A percentile compares a stretch with the other conserved stretches of the same genome.
Conservation (phyloP, 2,797 vertebrate genomes). For the Lithobates sylvaticus region DNA sequence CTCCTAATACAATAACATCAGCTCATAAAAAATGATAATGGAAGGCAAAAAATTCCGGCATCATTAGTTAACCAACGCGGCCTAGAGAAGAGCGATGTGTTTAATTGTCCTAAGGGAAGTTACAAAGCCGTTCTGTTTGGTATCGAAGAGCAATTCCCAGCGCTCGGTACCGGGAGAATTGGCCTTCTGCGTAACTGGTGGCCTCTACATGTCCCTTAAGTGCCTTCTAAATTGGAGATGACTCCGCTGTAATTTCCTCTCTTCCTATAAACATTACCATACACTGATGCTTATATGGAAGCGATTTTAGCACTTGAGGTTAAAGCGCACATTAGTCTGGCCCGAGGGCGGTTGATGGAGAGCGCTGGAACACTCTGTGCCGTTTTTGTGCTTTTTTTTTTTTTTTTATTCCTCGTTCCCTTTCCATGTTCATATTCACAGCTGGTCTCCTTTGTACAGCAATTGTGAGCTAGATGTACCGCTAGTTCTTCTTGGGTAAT, state of each 20-base stretch:
- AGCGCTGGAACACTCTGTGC: not conserved
- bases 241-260: not conserved
- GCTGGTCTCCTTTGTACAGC: not conserved
- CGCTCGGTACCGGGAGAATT: not conserved
- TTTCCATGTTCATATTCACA: not conserved
- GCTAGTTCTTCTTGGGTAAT: not conserved
- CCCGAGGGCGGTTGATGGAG: not conserved
- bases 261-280: not conserved
- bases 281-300: not conserved
- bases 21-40: not conserved
- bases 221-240: not conserved
- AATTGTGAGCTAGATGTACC: not conserved
- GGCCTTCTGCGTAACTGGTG: not conserved
- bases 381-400: not conserved
- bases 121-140: not conserved
- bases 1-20: not conserved
- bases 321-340: not conserved
- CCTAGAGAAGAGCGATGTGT: not conserved
- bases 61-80: not conserved
- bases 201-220: slow-evolving; percentile 7
- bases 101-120: not conserved
- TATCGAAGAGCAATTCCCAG: not conserved
- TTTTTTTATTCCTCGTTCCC: not conserved
- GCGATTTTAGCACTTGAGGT: not conserved
- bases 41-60: not conserved